phyloP scores from a whole-genome alignment of 2,113 vertebrate genomes.

The Xiphophorus maculatus region DNA sequence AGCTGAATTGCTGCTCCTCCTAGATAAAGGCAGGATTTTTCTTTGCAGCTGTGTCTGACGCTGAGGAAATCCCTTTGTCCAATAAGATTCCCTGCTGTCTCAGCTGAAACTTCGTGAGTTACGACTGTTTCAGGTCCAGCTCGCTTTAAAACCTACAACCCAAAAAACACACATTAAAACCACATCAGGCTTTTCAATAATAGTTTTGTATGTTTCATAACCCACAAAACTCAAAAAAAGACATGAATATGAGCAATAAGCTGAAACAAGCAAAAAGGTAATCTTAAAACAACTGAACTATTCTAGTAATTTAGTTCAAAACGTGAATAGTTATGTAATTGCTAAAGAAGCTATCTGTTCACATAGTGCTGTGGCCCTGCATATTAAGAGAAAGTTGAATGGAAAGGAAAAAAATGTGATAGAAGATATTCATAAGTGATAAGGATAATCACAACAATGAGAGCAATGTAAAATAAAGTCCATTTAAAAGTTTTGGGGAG shows the following conservation, averaged over 20 bases:
- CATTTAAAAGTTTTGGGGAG: too few relatives aligned
- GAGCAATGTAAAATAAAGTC: too few relatives aligned
- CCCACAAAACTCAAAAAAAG: neutral
- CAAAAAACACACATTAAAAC: neutral
- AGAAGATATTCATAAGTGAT: too few relatives aligned
- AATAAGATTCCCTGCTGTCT: conserved; percentile 78
- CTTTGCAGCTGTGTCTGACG: conserved; percentile 76
- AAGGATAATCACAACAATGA: too few relatives aligned
- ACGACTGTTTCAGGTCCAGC: conserved; percentile 77
- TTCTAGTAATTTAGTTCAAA: neutral
- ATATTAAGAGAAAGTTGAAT: too few relatives aligned
- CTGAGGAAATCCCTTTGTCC: conserved; percentile 85
- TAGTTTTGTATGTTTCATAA: neutral
- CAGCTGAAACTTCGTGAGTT: conserved; percentile 80
- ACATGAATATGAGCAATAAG: neutral
- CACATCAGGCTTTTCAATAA: neutral
- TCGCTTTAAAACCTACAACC: conserved; percentile 77
- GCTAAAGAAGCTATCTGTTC: too few relatives aligned
- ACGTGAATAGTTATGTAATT: neutral
- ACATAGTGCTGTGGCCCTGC: too few relatives aligned
- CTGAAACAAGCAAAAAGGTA: neutral
- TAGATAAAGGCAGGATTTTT: conserved; percentile 71
- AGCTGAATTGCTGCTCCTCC: conserved; percentile 74
- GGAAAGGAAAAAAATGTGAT: too few relatives aligned
- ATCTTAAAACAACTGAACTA: neutral